Conservation (phyloP, 2,888 invertebrate genomes). For the Drosophila limbata region DNA sequence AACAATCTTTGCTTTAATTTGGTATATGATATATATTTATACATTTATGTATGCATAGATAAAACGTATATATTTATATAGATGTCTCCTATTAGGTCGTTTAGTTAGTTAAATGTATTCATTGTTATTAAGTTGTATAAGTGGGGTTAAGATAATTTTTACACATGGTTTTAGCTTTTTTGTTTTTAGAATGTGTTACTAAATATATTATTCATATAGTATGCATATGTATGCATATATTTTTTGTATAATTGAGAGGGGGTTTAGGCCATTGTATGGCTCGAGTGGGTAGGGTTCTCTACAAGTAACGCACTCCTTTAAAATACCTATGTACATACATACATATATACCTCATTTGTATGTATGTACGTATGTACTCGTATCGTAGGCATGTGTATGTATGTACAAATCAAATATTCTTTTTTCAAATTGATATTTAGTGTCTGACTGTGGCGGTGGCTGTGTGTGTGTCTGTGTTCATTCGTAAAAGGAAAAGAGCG, state of each 20-base stretch:
- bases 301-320: constrained; percentile 11
- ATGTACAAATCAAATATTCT: constrained; percentile 45
- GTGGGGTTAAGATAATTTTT: constrained; percentile 30
- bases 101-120: constrained; percentile 23
- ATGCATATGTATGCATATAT: constrained; percentile 11
- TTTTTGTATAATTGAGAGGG: constrained; percentile 19
- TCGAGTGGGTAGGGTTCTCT: constrained; percentile 24
- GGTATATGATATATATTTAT: constrained; percentile 20
- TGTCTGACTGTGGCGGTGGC: neutral
- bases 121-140: constrained; percentile 3
- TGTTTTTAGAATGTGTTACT: constrained; percentile 22
- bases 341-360: neutral
- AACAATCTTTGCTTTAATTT: constrained; percentile 38
- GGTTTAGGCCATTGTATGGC: constrained; percentile 33
- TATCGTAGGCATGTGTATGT: constrained; percentile 20
- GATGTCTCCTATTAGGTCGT: neutral
- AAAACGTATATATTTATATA: constrained; percentile 17
- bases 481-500: neutral
- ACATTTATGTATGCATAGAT: constrained; percentile 12
- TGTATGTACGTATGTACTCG: neutral
- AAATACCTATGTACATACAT: constrained; percentile 7
- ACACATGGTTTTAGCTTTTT: constrained; percentile 29
- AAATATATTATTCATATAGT: constrained; percentile 22
- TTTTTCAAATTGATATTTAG: constrained; percentile 25
- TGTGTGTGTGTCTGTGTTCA: constrained; percentile 7